Percentiles rank a stretch among this genome's conserved stretches.
Evolutionary conservation across 2,113 vertebrate genomes (phyloP).

Genomic region (Burhinus bistriatus): DNA sequence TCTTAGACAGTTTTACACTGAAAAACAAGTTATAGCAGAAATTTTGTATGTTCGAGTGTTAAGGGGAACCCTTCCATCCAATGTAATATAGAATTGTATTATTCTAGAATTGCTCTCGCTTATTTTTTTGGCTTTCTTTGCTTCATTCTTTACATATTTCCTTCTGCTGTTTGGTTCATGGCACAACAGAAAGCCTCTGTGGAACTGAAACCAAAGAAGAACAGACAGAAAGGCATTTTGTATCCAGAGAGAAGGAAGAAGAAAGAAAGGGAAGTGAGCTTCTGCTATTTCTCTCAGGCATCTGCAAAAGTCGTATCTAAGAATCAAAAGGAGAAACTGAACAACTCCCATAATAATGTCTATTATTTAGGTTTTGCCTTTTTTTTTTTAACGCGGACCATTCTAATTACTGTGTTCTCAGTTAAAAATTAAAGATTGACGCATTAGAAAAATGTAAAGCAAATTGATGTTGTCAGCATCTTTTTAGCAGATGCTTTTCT

Average conservation of each 20-base stretch:
- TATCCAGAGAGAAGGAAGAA: conserved; percentile 4
- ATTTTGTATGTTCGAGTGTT: neutral
- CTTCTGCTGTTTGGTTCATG: neutral
- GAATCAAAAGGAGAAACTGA: neutral
- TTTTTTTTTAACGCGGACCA: neutral
- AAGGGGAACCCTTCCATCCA: neutral
- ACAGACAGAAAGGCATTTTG: neutral
- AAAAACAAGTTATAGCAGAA: neutral
- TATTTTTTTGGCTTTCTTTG: neutral
- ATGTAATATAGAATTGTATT: neutral
- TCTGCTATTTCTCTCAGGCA: neutral
- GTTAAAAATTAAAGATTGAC: neutral
- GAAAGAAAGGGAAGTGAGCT: neutral
- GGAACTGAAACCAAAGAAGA: neutral
- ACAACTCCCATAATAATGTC: neutral
- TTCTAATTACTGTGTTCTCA: neutral
- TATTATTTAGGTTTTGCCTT: neutral
- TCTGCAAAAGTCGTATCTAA: neutral
- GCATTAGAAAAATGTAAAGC: neutral
- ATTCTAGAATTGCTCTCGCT: neutral
- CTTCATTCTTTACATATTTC: neutral
- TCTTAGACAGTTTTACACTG: neutral
- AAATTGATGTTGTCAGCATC: neutral
- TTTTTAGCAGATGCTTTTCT: neutral
- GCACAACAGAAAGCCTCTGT: conserved; percentile 1